These are phyloP conservation scores for Chrysochloris asiatica DNA, from an alignment of 2,113 vertebrate species.

Conservation along the genomic window DNA sequence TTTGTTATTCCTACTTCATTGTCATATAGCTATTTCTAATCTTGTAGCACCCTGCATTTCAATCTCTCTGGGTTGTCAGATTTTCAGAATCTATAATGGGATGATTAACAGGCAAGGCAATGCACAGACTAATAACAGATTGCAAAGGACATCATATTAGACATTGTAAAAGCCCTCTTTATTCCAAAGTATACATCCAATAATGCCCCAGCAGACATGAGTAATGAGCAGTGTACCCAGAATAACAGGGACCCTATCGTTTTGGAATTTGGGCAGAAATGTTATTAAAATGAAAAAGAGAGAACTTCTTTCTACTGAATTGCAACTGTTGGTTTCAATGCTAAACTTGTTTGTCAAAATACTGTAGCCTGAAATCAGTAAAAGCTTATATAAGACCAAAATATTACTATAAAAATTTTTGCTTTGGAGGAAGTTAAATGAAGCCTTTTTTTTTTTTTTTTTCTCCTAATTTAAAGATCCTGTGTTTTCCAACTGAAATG, in stretches of 20 bases:
- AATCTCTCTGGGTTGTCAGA: slow-evolving; percentile 77
- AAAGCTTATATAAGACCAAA: slow-evolving; percentile 39
- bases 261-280: slow-evolving; percentile 79
- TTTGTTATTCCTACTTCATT: slow-evolving; percentile 64
- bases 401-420: slow-evolving; percentile 47
- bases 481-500: slow-evolving; percentile 27
- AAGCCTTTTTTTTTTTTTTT: slow-evolving; percentile 10
- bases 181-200: slow-evolving; percentile 80
- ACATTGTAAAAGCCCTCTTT: slow-evolving; percentile 80
- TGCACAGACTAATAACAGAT: slow-evolving; percentile 82
- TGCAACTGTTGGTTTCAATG: slow-evolving; percentile 82
- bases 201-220: slow-evolving; percentile 81
- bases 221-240: slow-evolving; percentile 80
- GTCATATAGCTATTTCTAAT: slow-evolving; percentile 77
- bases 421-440: slow-evolving; percentile 25
- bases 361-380: slow-evolving; percentile 62
- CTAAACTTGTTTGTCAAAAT: slow-evolving; percentile 85
- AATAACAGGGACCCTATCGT: slow-evolving; percentile 73
- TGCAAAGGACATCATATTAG: slow-evolving; percentile 83
- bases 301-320: slow-evolving; percentile 78
- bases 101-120: slow-evolving; percentile 84
- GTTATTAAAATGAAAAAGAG: slow-evolving; percentile 84
- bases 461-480: slow-evolving; percentile 34
- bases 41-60: slow-evolving; percentile 71
- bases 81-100: slow-evolving; percentile 80